Conservation (phyloP, 2,113 vertebrate genomes). For the Hippocampus comes region DNA sequence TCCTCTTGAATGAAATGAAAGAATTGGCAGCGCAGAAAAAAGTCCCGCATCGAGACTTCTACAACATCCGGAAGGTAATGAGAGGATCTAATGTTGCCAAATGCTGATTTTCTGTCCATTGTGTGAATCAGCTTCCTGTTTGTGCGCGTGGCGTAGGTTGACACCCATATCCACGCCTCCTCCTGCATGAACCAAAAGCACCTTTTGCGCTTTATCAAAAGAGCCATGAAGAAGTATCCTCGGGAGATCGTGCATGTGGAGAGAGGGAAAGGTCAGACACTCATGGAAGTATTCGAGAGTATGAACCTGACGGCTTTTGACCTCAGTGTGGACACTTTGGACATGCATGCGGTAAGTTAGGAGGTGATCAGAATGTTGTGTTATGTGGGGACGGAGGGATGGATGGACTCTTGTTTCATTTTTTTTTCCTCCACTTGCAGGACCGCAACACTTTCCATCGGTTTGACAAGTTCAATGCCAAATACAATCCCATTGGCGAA, state of each 20-base stretch:
- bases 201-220: constrained; percentile 92
- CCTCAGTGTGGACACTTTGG: constrained; percentile 93
- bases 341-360: constrained; percentile 87
- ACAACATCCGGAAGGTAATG: constrained; percentile 94
- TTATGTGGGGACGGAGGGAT: neutral
- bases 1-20: constrained; percentile 97
- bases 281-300: constrained; percentile 92
- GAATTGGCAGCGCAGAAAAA: constrained; percentile 96
- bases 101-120: neutral
- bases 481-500: constrained; percentile 97
- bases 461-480: constrained; percentile 98
- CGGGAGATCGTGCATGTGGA: constrained; percentile 90
- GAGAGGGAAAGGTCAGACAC: constrained; percentile 86
- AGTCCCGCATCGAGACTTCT: constrained; percentile 95
- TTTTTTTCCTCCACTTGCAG: constrained; percentile 58
- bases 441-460: constrained; percentile 98
- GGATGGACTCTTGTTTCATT: neutral
- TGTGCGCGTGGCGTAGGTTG: constrained; percentile 74
- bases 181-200: constrained; percentile 99
- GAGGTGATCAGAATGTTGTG: neutral
- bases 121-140: neutral
- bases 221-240: constrained; percentile 90
- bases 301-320: constrained; percentile 96
- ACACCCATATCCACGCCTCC: constrained; percentile 96
- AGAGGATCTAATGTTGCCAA: constrained; percentile 5